Base-by-base conservation (phyloP, 2,888 invertebrate genomes). In the Cryptus viduatorius region DNA sequence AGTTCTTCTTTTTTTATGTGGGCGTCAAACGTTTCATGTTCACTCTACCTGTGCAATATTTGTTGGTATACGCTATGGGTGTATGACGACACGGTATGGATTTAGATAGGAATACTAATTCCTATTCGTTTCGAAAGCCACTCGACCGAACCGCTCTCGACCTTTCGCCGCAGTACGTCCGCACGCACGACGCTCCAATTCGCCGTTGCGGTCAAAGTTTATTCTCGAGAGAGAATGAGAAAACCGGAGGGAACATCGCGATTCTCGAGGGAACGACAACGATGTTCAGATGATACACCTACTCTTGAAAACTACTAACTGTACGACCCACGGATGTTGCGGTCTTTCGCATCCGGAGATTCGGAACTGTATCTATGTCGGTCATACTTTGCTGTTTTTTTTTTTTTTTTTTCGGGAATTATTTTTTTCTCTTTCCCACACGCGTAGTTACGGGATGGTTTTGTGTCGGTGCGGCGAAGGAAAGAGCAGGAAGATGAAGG, bases 291-390 rank as follows among this genome's bases (percentile, higher is more conserved):
- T 83, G 73, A 61, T 83, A 83, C 75, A 64, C 68, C 73, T 75
- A 83, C 79, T 78, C 19, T 3, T 29, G 61, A 71, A 44, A 44
- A 44, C 44, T 50, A 16, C 59, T 56, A 44, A 46, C 69, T 59
- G 44, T 61, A 71, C 14, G 59, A 10, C 79, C 71, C 76, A 31
- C 83, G 83, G 80, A 84, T 80, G 80, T 78, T 59, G 80, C 44
- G 80, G 80, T 77, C 44, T 76, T 71, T 76, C 76, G 67, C 77
- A 80, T 84, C 80, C 84, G 84, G 72, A 84, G 68, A 72, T 77
- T 72, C 68, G 67, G 59, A 80, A 84, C 56, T 80, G 64, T 71
- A 56, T 73, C 79, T 83, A 80, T 79, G 72, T 76, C 79, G 80
- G 75, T 71, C 67, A 75, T 73, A 53, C 68, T 56, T n/a, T 61